Percentiles rank a stretch among this genome's conserved stretches.
Conservation (phyloP, 2,797 vertebrate genomes). For the Cheirogaleus major region DNA sequence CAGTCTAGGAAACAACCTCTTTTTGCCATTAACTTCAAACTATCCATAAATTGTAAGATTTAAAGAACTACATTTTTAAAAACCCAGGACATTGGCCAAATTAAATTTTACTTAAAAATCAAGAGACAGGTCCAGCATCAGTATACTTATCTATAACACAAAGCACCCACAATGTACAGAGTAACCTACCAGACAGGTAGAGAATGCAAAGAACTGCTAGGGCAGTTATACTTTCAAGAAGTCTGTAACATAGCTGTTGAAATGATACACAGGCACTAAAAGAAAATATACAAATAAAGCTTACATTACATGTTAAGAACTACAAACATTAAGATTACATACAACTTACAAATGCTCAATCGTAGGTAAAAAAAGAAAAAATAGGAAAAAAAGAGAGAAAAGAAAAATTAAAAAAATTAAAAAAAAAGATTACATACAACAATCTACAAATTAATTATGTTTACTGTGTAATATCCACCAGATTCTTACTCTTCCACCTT, state of each 20-base stretch:
- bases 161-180: not conserved
- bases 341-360: not conserved
- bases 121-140: not conserved
- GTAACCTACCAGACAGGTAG: not conserved
- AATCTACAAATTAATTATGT: not conserved
- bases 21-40: conserved; percentile 16
- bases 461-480: not conserved
- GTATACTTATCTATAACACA: not conserved
- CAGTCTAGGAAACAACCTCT: not conserved
- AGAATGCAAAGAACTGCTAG: not conserved
- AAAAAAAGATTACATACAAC: not conserved
- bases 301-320: not conserved
- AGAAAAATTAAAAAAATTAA: too few species aligned
- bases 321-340: not conserved
- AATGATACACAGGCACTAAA: not conserved
- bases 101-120: conserved; percentile 40
- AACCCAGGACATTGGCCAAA: not conserved
- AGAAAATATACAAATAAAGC: not conserved
- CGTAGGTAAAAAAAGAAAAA: too few species aligned
- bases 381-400: too few species aligned
- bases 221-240: not conserved
- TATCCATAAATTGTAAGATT: conserved; percentile 14
- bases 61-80: conserved; percentile 21
- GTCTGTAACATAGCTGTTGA: not conserved
- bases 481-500: not conserved